A percentile compares a stretch with the other conserved stretches of the same genome.
Evolutionary conservation across 2,888 invertebrate genomes (phyloP).

Genomic region (Idaea straminata): DNA sequence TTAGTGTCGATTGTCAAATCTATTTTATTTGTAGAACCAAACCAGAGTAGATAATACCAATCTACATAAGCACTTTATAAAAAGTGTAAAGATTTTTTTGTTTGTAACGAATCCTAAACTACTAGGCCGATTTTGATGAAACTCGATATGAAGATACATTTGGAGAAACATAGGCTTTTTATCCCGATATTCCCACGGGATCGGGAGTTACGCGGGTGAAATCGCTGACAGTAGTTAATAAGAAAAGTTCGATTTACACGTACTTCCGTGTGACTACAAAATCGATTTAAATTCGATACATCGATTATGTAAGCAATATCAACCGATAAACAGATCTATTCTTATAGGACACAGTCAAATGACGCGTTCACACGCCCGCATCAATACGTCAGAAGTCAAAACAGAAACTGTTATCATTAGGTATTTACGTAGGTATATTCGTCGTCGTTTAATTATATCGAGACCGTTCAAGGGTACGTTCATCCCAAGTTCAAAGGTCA

Average conservation of each 20-base stretch:
- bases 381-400: constrained; percentile 28
- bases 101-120: too few relatives aligned
- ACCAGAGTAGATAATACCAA: too few relatives aligned
- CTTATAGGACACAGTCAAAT: neutral
- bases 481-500: constrained; percentile 76
- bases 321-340: neutral
- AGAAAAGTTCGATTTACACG: neutral
- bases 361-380: constrained; percentile 6
- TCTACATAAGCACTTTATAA: too few relatives aligned
- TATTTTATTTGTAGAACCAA: too few relatives aligned
- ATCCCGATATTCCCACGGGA: too few relatives aligned
- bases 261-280: neutral
- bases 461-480: constrained; percentile 73
- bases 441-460: constrained; percentile 64
- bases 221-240: neutral
- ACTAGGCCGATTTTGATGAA: too few relatives aligned
- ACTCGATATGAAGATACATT: too few relatives aligned
- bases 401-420: constrained; percentile 55
- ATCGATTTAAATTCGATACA: neutral
- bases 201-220: too few relatives aligned
- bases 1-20: too few relatives aligned
- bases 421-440: constrained; percentile 14
- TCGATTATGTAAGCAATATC: neutral
- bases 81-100: too few relatives aligned
- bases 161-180: too few relatives aligned